These are phyloP conservation scores for Procambarus clarkii DNA, from an alignment of 1,140 invertebrate species.

Conservation along the genomic window DNA sequence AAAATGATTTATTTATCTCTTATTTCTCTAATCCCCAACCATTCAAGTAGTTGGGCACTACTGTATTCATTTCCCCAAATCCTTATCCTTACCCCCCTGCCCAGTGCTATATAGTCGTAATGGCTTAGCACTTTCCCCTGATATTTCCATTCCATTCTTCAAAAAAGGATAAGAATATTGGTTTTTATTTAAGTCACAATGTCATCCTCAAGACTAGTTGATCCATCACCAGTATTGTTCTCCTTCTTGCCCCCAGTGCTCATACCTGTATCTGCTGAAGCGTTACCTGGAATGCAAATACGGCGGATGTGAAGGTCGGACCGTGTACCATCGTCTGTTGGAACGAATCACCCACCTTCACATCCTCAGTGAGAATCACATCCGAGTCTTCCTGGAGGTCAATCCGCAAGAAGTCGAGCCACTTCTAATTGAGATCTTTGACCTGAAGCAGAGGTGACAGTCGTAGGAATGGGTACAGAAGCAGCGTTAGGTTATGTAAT, in stretches of 20 bases:
- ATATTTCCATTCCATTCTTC: too few relatives aligned
- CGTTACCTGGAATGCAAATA: conserved; percentile 90
- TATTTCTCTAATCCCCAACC: too few relatives aligned
- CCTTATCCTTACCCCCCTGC: too few relatives aligned
- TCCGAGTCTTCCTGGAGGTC: conserved; percentile 91
- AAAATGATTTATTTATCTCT: too few relatives aligned
- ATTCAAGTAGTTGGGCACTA: too few relatives aligned
- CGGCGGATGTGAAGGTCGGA: conserved; percentile 88
- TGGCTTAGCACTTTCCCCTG: too few relatives aligned
- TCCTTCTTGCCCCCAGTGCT: conserved; percentile 81
- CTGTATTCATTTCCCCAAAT: too few relatives aligned
- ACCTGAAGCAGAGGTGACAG: conserved; percentile 81
- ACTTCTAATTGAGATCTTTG: conserved; percentile 93
- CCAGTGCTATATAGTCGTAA: too few relatives aligned
- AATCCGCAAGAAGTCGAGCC: conserved; percentile 93
- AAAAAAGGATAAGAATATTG: too few relatives aligned
- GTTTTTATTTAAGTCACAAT: too few relatives aligned
- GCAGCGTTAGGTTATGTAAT: background rate
- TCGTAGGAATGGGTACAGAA: background rate
- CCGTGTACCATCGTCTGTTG: conserved; percentile 89
- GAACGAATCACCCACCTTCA: conserved; percentile 91
- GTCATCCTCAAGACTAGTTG: too few relatives aligned
- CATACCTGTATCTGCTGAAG: conserved; percentile 90
- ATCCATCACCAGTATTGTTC: too few relatives aligned
- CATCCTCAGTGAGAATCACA: conserved; percentile 89